phyloP scores from a whole-genome alignment of 2,888 invertebrate genomes.

The Oligia latruncula region DNA sequence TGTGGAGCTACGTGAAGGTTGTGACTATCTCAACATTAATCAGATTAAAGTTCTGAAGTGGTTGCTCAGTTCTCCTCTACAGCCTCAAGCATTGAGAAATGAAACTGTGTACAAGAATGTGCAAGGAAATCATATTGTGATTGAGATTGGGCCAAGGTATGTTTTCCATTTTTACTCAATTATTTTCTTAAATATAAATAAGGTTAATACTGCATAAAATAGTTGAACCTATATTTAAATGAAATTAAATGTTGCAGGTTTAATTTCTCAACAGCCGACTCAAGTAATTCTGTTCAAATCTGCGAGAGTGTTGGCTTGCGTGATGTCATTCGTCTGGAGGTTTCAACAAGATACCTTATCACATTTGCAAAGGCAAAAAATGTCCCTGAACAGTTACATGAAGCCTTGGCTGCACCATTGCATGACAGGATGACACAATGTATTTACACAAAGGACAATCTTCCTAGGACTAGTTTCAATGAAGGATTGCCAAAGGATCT shows the following conservation, averaged over 20 bases:
- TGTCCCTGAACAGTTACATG: constrained; percentile 80
- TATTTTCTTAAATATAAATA: background rate
- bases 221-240: background rate
- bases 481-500: constrained; percentile 91
- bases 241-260: constrained; percentile 89
- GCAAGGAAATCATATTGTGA: constrained; percentile 85
- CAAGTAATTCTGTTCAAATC: constrained; percentile 98
- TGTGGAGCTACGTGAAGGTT: constrained; percentile 90
- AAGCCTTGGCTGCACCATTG: constrained; percentile 90
- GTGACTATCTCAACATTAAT: constrained; percentile 88
- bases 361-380: constrained; percentile 82
- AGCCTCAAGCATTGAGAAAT: constrained; percentile 90
- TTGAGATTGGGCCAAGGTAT: constrained; percentile 97
- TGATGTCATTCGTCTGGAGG: constrained; percentile 95
- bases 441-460: constrained; percentile 92
- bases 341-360: constrained; percentile 94
- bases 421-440: constrained; percentile 99
- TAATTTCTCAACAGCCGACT: constrained; percentile 98
- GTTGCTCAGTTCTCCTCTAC: constrained; percentile 94
- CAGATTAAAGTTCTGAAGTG: constrained; percentile 93
- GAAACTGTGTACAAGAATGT: constrained; percentile 86
- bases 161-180: background rate
- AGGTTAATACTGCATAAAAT: background rate
- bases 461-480: constrained; percentile 92
- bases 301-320: constrained; percentile 95